Conservation (phyloP, 2,797 vertebrate genomes). For the Galagoides demidoff region DNA sequence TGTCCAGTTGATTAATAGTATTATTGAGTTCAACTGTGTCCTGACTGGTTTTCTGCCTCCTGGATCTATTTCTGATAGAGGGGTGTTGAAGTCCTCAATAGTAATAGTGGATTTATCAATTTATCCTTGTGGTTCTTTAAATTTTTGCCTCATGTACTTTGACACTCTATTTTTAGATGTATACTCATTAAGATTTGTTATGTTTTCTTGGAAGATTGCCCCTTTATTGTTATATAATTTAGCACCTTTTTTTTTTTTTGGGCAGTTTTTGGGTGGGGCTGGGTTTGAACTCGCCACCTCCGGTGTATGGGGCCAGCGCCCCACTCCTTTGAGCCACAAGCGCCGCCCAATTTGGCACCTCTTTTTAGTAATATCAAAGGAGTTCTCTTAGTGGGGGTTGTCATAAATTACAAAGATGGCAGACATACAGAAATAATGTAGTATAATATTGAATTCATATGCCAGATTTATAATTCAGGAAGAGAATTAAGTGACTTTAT, state of each 20-base stretch:
- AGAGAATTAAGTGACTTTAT: background rate
- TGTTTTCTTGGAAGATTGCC: background rate
- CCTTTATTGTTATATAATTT: background rate
- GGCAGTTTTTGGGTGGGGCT: too few species aligned
- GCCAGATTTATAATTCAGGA: constrained; percentile 5
- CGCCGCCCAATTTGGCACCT: background rate
- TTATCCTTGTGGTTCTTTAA: background rate
- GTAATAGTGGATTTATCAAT: background rate
- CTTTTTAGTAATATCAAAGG: background rate
- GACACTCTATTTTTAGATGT: background rate
- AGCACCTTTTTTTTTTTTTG: background rate
- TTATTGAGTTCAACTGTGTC: background rate
- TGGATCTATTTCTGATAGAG: background rate
- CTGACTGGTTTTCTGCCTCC: background rate
- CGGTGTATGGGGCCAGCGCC: too few species aligned
- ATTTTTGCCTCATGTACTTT: background rate
- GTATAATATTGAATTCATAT: background rate
- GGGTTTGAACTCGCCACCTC: too few species aligned
- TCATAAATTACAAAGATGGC: constrained; percentile 21
- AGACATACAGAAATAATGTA: background rate
- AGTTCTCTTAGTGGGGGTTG: background rate
- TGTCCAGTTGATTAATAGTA: background rate
- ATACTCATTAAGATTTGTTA: background rate
- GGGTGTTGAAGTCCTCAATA: background rate
- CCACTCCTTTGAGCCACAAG: too few species aligned